Evolutionary conservation across 2,113 vertebrate species (phyloP), one percentile per base, ranked within the genome.

Genomic region (Cyanoramphus novaezelandiae): DNA sequence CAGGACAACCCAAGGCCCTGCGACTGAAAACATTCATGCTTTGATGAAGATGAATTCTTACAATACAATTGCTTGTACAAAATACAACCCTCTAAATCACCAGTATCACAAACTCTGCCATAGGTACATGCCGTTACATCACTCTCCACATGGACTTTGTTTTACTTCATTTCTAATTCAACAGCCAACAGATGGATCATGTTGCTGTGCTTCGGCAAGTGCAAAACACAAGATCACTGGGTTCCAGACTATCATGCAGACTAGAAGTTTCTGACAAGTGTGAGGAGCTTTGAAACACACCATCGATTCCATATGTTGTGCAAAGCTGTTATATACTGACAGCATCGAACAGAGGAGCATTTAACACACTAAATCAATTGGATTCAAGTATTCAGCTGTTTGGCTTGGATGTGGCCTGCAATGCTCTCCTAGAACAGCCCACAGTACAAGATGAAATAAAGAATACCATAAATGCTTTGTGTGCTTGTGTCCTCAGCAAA

Each of bases 121-220:
- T 2, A 60, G 60, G 69, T 52, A 35, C 1, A 28, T 1, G 4
- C 10, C 57, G 70, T 33, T 31, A 29, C 31, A 37, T 29, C 50
- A 3, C 35, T 29, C 57, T 74, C 69, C 2, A 0, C 44, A 3
- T 0, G 3, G 55, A n/a, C 59, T 86, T 88, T 84, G 88, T 83
- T 93, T 78, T 31, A 21, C 33, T 60, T 81, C 11, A 50, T 85
- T 94, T 69, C 71, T 24, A 14, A 93, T 83, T 88, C 86, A 93
- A 55, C 90, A 94, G 85, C 24, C 94, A 95, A 13, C 93, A 96
- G 95, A 94, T 76, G 92, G 96, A 72, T 83, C 2, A 0, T 4
- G 69, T 64, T 31, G 37, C 67, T 74, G 87, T 0, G 0, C 59
- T 65, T 16, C 53, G 78, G 53, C 6, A 79, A 62, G 85, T 68